Evolutionary conservation across 1,140 invertebrate genomes (phyloP), one percentile per base, ranked within the genome.

Genomic region (Nasonia giraulti): DNA sequence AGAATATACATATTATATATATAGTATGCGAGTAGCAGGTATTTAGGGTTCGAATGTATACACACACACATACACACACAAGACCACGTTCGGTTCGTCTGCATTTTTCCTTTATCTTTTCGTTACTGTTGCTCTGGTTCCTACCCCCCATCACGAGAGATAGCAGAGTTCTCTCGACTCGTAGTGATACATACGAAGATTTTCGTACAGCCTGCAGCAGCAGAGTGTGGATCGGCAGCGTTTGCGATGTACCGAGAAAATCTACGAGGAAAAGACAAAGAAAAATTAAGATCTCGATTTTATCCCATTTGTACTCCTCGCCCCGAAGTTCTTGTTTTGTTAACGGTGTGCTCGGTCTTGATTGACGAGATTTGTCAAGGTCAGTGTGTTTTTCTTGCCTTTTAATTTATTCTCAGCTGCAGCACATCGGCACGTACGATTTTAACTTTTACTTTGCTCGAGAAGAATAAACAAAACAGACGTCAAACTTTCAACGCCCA

Each of bases 1-100:
- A 90, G 84, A 87, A 78, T 89, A 88, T 89, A 88, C 87, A 89
- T 88, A 89, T 88, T 88, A 86, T 86, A 87, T 81, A 86, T 85
- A 87, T 62, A 82, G 80, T 85, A 87, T 85, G 88, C 86, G 87
- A 87, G 87, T 87, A 89, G 88, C 75, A 82, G 68, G 82, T 88
- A 87, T 88, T 88, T 89, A 87, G 84, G 87, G 84, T 84, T 80
- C 87, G 87, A 88, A 88, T 88, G 87, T 90, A 89, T 74, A 81
- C 11, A 81, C 80, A 14, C 40, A 81, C 11, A 80, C 23, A 79
- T 6, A 68, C 6, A 79, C 66, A 84, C 50, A 80, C 40, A 85
- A 80, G 82, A 85, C 66, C 78, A 85, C 86, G 81, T 88, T 88
- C 88, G 83, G 86, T 90, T 89, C 87, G 85, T 87, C 85, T 82